Percentiles rank a stretch among this genome's conserved stretches.
Conservation (phyloP, 2,888 invertebrate species). For the Pachydiplax longipennis region DNA sequence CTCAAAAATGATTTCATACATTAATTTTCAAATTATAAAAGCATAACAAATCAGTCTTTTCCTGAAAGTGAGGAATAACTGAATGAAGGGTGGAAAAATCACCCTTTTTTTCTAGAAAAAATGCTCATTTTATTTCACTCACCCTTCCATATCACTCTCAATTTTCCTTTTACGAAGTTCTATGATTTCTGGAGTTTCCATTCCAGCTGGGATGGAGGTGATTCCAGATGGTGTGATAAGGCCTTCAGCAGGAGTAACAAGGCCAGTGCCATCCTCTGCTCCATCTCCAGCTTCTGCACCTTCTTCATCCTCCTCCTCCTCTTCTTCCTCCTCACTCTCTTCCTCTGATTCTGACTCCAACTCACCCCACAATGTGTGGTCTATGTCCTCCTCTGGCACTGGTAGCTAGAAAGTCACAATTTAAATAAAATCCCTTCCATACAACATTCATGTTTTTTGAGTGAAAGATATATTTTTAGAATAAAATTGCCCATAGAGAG, state of each 20-base stretch:
- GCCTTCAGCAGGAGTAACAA: conserved; percentile 93
- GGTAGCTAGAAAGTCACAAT: conserved; percentile 64
- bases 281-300: conserved; percentile 59
- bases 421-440: too few relatives aligned
- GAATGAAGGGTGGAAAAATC: too few relatives aligned
- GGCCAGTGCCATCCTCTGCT: conserved; percentile 77
- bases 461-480: too few relatives aligned
- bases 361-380: conserved; percentile 96
- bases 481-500: too few relatives aligned
- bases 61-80: too few relatives aligned
- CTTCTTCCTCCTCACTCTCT: conserved; percentile 72
- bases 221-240: conserved; percentile 94
- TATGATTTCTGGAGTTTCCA: conserved; percentile 98
- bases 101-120: not conserved
- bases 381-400: conserved; percentile 86
- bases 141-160: conserved; percentile 95
- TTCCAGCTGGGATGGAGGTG: conserved; percentile 87
- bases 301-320: conserved; percentile 67
- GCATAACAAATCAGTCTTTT: too few relatives aligned
- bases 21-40: too few relatives aligned
- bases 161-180: conserved; percentile 96
- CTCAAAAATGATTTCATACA: too few relatives aligned
- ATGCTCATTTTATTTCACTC: conserved; percentile 53
- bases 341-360: conserved; percentile 90
- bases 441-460: too few relatives aligned